Percentiles rank a stretch among this genome's conserved stretches.
These are phyloP conservation scores for Aradus depressus DNA, from an alignment of 2,888 invertebrate genomes.

Conservation along the genomic window DNA sequence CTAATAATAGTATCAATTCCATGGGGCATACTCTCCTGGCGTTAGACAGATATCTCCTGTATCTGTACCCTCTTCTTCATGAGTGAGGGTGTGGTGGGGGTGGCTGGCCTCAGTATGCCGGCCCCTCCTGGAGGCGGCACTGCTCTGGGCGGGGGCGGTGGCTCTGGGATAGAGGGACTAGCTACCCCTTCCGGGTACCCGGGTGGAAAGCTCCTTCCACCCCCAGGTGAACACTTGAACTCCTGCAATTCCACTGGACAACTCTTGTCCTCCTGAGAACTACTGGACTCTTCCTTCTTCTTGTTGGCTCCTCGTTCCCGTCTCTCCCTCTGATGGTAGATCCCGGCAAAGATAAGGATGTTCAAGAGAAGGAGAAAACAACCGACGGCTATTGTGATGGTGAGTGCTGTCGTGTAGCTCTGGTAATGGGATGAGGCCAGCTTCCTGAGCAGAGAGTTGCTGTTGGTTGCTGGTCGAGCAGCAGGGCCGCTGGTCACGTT, in stretches of 20 bases:
- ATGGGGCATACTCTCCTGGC: too few species aligned
- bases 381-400: slow-evolving; percentile 77
- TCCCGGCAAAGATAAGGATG: slow-evolving; percentile 77
- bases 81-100: slow-evolving; percentile 59
- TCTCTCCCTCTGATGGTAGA: slow-evolving; percentile 68
- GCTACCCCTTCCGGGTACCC: slow-evolving; percentile 34
- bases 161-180: slow-evolving; percentile 46
- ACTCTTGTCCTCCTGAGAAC: slow-evolving; percentile 34
- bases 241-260: slow-evolving; percentile 43
- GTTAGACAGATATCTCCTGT: slow-evolving; percentile 83
- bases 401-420: slow-evolving; percentile 77
- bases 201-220: slow-evolving; percentile 33
- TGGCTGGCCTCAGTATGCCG: slow-evolving; percentile 49
- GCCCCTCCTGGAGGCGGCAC: slow-evolving; percentile 40
- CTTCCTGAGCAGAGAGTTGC: slow-evolving; percentile 59
- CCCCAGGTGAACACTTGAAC: slow-evolving; percentile 39
- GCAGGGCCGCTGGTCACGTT: slow-evolving; percentile 42
- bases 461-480: slow-evolving; percentile 35
- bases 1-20: too few species aligned
- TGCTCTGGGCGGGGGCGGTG: slow-evolving; percentile 48
- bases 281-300: slow-evolving; percentile 37
- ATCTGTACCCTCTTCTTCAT: slow-evolving; percentile 85
- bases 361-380: slow-evolving; percentile 71
- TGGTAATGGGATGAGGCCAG: slow-evolving; percentile 75
- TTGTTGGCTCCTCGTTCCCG: slow-evolving; percentile 39